Evolutionary conservation across 2,888 invertebrate genomes (phyloP).

Genomic region (Blera fallax): DNA sequence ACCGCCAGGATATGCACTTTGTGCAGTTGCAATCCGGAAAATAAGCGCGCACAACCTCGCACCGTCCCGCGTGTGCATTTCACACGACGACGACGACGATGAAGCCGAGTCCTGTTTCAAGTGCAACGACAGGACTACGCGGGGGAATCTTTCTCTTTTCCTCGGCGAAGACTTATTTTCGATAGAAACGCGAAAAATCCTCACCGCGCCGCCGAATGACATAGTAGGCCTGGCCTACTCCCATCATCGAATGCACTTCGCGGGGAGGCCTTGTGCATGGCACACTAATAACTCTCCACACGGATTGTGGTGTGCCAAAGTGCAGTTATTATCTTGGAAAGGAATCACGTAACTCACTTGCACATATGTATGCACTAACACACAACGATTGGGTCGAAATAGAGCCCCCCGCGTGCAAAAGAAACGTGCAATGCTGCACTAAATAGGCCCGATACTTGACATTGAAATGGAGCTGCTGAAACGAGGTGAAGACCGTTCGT

Average conservation of each 20-base stretch:
- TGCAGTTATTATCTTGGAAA: slow-evolving; percentile 75
- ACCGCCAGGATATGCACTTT: slow-evolving; percentile 64
- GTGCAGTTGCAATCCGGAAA: slow-evolving; percentile 67
- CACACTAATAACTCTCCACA: slow-evolving; percentile 72
- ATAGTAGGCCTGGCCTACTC: slow-evolving; percentile 14
- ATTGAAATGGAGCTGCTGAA: slow-evolving; percentile 58
- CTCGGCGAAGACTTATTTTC: slow-evolving; percentile 71
- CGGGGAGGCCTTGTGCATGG: slow-evolving; percentile 39
- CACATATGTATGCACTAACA: background rate
- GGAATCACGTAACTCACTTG: slow-evolving; percentile 62
- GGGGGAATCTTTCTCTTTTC: background rate
- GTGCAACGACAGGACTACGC: slow-evolving; percentile 9
- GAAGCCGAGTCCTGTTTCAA: slow-evolving; percentile 52
- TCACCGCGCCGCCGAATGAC: slow-evolving; percentile 25
- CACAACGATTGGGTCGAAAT: background rate
- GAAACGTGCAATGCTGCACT: slow-evolving; percentile 44
- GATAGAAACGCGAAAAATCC: slow-evolving; percentile 73
- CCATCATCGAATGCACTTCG: slow-evolving; percentile 47
- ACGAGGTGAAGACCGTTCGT: slow-evolving; percentile 63
- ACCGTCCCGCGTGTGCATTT: slow-evolving; percentile 62
- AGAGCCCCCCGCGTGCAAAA: slow-evolving; percentile 42
- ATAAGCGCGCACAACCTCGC: slow-evolving; percentile 58
- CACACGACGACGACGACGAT: slow-evolving; percentile 32
- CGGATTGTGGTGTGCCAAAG: slow-evolving; percentile 74
- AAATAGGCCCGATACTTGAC: slow-evolving; percentile 68